These are phyloP conservation scores for Conopomorpha cramerella DNA, from an alignment of 1,140 invertebrate genomes.

Conservation along the genomic window DNA sequence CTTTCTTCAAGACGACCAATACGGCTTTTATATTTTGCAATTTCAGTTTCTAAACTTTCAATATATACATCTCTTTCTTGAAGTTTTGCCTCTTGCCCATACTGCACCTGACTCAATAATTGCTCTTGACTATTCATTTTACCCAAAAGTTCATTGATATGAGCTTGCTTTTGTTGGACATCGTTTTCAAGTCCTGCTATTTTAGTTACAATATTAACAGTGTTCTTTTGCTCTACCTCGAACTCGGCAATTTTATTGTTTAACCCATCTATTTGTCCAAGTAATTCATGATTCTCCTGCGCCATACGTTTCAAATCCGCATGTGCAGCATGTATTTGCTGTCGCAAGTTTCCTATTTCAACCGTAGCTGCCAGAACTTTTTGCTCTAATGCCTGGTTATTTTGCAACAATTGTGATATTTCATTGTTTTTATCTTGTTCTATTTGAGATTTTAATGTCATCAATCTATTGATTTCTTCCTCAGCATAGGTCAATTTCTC, in stretches of 20 bases:
- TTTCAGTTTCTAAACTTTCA: constrained; percentile 71
- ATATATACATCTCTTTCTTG: constrained; percentile 74
- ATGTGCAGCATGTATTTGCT: too few species aligned
- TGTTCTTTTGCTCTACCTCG: constrained; percentile 47
- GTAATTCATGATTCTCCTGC: constrained; percentile 30
- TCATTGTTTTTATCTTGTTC: constrained; percentile 24
- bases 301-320: too few species aligned
- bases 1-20: constrained; percentile 65
- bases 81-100: constrained; percentile 65
- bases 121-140: constrained; percentile 32
- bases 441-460: constrained; percentile 18
- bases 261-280: constrained; percentile 27
- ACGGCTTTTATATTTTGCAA: constrained; percentile 65
- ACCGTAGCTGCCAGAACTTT: constrained; percentile 15
- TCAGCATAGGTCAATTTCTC: constrained; percentile 37
- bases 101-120: constrained; percentile 32
- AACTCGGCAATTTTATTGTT: constrained; percentile 43
- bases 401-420: constrained; percentile 14
- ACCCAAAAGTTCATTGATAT: constrained; percentile 28
- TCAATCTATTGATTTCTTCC: constrained; percentile 29
- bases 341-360: constrained; percentile 14
- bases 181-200: constrained; percentile 45
- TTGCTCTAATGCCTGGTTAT: constrained; percentile 23
- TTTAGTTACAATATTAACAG: constrained; percentile 37
- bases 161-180: constrained; percentile 34